Percentiles rank a stretch among this genome's conserved stretches.
Conservation (phyloP, 2,888 invertebrate genomes). For the Carterocephalus palaemon region DNA sequence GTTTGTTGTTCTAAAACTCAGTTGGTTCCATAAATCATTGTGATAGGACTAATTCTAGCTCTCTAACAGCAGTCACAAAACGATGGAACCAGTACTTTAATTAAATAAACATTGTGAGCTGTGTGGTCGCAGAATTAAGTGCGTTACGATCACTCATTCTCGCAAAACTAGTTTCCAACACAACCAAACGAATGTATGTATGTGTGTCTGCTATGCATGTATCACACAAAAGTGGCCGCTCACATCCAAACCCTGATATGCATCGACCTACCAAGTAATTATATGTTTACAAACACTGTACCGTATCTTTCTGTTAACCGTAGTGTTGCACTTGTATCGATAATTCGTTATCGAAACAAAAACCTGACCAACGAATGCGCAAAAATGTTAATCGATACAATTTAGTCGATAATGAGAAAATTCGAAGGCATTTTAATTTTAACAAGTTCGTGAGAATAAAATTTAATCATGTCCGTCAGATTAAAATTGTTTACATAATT, state of each 20-base stretch:
- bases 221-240: too few relatives aligned
- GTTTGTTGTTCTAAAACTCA: too few relatives aligned
- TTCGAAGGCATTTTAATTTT: too few relatives aligned
- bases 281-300: conserved; percentile 74
- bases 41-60: not conserved
- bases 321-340: conserved; percentile 41
- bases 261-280: conserved; percentile 77
- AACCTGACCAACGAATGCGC: too few relatives aligned
- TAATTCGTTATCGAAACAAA: conserved; percentile 30
- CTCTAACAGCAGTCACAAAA: not conserved
- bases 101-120: conserved; percentile 46
- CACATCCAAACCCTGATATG: conserved; percentile 67
- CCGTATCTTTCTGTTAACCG: conserved; percentile 45
- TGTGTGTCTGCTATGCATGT: too few relatives aligned
- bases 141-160: conserved; percentile 57
- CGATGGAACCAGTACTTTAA: conserved; percentile 34
- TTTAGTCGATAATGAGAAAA: not conserved
- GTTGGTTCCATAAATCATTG: too few relatives aligned
- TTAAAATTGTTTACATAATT: conserved; percentile 10
- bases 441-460: too few relatives aligned
- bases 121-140: conserved; percentile 52
- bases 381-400: not conserved
- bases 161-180: conserved; percentile 58
- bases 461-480: too few relatives aligned
- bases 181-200: too few relatives aligned